These are phyloP conservation scores for Leucosticte australis DNA, from an alignment of 2,113 vertebrate genomes.

Conservation along the genomic window DNA sequence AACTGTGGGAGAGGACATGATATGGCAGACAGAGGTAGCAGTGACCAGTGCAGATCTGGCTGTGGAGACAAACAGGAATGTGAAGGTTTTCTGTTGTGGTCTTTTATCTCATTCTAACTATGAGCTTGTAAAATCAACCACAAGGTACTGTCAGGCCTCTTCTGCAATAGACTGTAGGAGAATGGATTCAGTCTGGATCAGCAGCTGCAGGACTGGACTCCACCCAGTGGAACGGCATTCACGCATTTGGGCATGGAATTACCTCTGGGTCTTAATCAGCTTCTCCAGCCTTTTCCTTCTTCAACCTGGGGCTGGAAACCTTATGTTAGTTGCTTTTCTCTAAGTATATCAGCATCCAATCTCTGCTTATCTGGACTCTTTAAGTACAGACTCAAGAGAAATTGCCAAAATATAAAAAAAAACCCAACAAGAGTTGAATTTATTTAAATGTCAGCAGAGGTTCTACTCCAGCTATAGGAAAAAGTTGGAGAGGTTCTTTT, in stretches of 20 bases:
- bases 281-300: not conserved
- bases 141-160: not conserved
- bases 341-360: not conserved
- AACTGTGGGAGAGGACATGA: not conserved
- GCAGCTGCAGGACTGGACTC: not conserved
- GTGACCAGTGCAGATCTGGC: not conserved
- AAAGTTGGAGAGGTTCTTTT: not conserved
- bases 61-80: not conserved
- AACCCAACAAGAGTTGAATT: not conserved
- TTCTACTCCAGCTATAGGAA: not conserved
- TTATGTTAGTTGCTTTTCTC: not conserved
- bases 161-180: not conserved
- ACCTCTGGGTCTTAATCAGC: not conserved
- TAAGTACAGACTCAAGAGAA: not conserved
- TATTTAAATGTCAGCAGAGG: not conserved
- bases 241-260: not conserved
- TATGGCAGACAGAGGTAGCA: not conserved
- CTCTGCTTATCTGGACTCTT: not conserved
- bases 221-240: not conserved
- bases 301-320: not conserved
- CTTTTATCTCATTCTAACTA: not conserved
- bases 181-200: not conserved
- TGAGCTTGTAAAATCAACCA: not conserved
- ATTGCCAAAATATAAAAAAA: not conserved
- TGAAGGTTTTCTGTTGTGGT: not conserved